Evolutionary conservation across 2,113 vertebrate species (phyloP).

Genomic region (Semicossyphus pulcher): DNA sequence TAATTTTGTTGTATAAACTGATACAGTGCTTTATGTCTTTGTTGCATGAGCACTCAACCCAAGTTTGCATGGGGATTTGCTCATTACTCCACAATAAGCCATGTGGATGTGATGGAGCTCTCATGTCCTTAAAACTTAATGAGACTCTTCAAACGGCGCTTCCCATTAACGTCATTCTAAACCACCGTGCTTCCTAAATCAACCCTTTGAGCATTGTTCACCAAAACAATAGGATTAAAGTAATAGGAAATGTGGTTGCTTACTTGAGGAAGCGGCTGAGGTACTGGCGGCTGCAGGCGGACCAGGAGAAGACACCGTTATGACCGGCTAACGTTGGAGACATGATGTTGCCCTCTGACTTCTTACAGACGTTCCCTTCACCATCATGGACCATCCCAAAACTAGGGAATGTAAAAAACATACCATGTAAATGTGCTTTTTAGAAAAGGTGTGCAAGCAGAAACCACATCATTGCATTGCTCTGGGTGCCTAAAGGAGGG

Average conservation of each 20-base stretch:
- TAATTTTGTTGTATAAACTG: conserved; percentile 25
- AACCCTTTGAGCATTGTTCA: background rate
- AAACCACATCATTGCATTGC: background rate
- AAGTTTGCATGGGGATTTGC: conserved; percentile 17
- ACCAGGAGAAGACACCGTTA: conserved; percentile 94
- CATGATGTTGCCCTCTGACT: conserved; percentile 93
- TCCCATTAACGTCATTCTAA: conserved; percentile 29
- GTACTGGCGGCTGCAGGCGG: conserved; percentile 91
- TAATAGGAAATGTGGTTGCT: conserved; percentile 26
- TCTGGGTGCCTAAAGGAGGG: background rate
- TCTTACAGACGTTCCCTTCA: conserved; percentile 91
- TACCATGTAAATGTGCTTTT: background rate
- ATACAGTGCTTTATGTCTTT: conserved; percentile 28
- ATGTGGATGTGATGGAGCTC: conserved; percentile 36
- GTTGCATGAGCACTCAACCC: conserved; percentile 33
- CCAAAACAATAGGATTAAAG: conserved; percentile 12
- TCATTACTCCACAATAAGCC: conserved; percentile 22
- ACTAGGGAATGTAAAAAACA: conserved; percentile 64
- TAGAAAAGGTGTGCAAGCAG: background rate
- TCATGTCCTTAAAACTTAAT: conserved; percentile 22
- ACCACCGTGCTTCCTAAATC: conserved; percentile 27
- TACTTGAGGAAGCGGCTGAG: conserved; percentile 91
- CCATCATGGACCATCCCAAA: conserved; percentile 95
- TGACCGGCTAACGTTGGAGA: conserved; percentile 91
- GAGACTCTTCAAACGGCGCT: background rate